Base-by-base conservation (phyloP, 2,797 vertebrate genomes). In the Coregonus suidteri region DNA sequence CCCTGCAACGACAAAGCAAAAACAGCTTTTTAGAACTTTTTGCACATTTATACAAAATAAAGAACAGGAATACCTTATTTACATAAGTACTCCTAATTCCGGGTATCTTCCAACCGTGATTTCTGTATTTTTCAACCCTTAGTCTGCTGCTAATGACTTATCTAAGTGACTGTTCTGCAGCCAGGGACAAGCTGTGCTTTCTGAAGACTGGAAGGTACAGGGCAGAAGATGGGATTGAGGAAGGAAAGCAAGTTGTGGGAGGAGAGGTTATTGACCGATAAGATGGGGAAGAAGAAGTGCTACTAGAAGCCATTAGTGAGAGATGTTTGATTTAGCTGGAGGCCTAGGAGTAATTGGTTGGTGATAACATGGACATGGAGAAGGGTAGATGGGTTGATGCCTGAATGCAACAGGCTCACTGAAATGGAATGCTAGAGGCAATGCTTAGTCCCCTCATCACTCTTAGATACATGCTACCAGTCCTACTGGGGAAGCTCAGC, bases 301-400 rank as follows among this genome's bases (percentile, higher is more conserved):
- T 79, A 56, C 66, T 75, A 41, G 37, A 59, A 78, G n/a, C n/a
- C 37, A 31, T 25, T 31, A 52, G 31, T 7, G 53, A 72, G 75
- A 80, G 74, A 81, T 72, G 18, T 56, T 41, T 69, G 74, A 69
- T 81, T 81, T 82, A 13, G n/a, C 70, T 78, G 71, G 30, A 41
- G 7, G 37, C 7, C 37, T 41, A 41, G 1, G 7, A 81, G 68
- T 85, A 87, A 84, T 84, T 84, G 84, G 54, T 62, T 47, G 0
- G 7, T 11, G 9, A 9, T 54, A 76, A 16, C 35, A 14, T 6
- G 11, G 4, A 71, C 77, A 75, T 30, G 65, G 65, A 71, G 77
- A 1, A 77, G 5, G 74, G 37, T 52, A 54, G 25, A 25, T 18
- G 54, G 9, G 7, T 25, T 64, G 20, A 25, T 64, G 64, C 78